Base-by-base conservation (phyloP, 1,140 invertebrate species). In the Lysiphlebus fabarum region DNA sequence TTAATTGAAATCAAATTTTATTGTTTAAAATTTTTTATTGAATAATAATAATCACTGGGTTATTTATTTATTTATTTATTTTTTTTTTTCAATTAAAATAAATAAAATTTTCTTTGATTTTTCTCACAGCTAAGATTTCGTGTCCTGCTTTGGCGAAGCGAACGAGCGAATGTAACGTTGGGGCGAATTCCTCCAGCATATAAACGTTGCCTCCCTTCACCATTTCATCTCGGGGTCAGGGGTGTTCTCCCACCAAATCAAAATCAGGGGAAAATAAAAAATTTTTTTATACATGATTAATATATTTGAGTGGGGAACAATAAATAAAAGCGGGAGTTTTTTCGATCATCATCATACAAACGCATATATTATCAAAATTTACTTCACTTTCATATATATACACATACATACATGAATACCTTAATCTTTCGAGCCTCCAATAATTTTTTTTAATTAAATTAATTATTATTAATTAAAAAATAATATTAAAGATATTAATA, bases 151-250 rank as follows among this genome's bases (percentile, higher is more conserved):
- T 71, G 73, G 73, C 71, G 73, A 76, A 75, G 76, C 74, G 71
- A 76, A 77, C 75, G 72, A 80, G 76, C 77, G 76, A 79, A 80
- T 80, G 78, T 73, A 76, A 68, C 70, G 65, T 71, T 71, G 65
- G 78, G 77, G 76, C 78, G 72, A 70, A 72, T 78, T 72, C 72
- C 63, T 62, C 69, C 66, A 64, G 75, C 75, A 74, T 80, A 78
- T 80, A 80, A 80, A 77, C 76, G 76, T 76, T 77, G 70, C 76
- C 77, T 80, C 78, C 78, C 78, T 80, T 80, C 78, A 80, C 77
- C 69, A 69, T 65, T 66, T 67, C 59, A 56, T 58, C 67, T 64
- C 69, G 70, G 73, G 76, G 76, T 79, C 74, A 77, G 75, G 75
- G 76, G 76, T 79, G 76, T 74, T 75, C 77, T 75, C 73, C 74